Evolutionary conservation across 1,140 invertebrate species (phyloP).

Genomic region (Belonocnema kinseyi): DNA sequence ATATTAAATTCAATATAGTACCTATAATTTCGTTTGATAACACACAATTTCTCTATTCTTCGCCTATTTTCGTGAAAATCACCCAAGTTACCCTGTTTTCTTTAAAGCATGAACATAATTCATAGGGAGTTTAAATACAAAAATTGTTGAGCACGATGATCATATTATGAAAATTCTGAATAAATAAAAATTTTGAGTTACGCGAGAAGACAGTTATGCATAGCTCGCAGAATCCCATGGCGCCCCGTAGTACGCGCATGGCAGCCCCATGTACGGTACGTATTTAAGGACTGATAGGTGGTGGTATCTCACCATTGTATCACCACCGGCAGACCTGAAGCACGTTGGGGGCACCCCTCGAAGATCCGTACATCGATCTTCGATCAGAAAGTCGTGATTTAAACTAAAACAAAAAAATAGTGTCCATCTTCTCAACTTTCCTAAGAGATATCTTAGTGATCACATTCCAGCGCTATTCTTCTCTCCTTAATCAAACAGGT

Average conservation of each 20-base stretch:
- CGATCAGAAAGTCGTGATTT: constrained; percentile 5
- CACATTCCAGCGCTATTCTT: background rate
- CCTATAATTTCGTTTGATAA: too few species aligned
- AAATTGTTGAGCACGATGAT: too few species aligned
- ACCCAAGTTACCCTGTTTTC: too few species aligned
- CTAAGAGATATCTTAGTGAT: background rate
- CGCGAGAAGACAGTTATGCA: constrained; percentile 44
- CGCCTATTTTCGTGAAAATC: too few species aligned
- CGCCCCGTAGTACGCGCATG: constrained; percentile 61
- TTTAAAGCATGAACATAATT: too few species aligned
- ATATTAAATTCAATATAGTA: too few species aligned
- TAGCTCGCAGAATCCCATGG: constrained; percentile 50
- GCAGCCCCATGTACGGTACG: constrained; percentile 49
- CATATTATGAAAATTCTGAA: constrained; percentile 46
- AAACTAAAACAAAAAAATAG: background rate
- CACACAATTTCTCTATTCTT: too few species aligned
- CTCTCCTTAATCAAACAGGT: background rate
- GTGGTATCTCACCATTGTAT: constrained; percentile 59
- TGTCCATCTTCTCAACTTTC: background rate
- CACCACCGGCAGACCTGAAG: constrained; percentile 40
- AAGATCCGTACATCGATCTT: background rate
- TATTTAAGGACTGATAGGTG: constrained; percentile 67
- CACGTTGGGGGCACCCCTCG: background rate
- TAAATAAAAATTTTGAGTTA: constrained; percentile 41
- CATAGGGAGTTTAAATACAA: background rate